A percentile compares a stretch with the other conserved stretches of the same genome.
phyloP scores from a whole-genome alignment of 2,888 invertebrate genomes.

The Nemapogon koenigi region DNA sequence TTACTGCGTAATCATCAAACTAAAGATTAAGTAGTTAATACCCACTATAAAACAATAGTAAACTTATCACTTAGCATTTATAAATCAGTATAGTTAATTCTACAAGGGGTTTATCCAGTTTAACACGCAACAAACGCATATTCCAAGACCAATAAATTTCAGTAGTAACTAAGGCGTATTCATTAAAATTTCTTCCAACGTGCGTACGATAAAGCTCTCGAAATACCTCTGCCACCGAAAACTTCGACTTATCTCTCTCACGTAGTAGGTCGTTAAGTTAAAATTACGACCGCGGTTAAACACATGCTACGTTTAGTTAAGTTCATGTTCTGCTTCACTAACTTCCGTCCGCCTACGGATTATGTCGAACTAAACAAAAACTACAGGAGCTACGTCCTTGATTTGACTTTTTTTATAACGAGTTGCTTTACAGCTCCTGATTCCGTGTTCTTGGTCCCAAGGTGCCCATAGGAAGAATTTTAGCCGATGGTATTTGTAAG shows the following conservation, averaged over 20 bases:
- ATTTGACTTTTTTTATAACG: no score
- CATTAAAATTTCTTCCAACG: slow-evolving; percentile 56
- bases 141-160: slow-evolving; percentile 32
- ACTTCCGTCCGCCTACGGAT: slow-evolving; percentile 26
- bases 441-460: no score
- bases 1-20: no score
- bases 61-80: not conserved
- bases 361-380: no score
- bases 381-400: no score
- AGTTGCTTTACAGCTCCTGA: no score
- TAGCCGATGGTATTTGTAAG: no score
- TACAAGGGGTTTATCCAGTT: not conserved
- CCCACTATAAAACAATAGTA: no score
- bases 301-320: slow-evolving; percentile 62
- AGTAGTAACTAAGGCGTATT: slow-evolving; percentile 38
- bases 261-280: slow-evolving; percentile 55
- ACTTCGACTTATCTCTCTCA: slow-evolving; percentile 60
- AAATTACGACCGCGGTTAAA: slow-evolving; percentile 58
- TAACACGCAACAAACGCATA: slow-evolving; percentile 22
- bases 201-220: slow-evolving; percentile 52
- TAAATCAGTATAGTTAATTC: slow-evolving; percentile 4
- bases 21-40: no score
- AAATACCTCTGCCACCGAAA: slow-evolving; percentile 40
- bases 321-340: slow-evolving; percentile 53
- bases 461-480: no score